phyloP scores from a whole-genome alignment of 1,140 invertebrate genomes.

The Piezodorus guildinii region DNA sequence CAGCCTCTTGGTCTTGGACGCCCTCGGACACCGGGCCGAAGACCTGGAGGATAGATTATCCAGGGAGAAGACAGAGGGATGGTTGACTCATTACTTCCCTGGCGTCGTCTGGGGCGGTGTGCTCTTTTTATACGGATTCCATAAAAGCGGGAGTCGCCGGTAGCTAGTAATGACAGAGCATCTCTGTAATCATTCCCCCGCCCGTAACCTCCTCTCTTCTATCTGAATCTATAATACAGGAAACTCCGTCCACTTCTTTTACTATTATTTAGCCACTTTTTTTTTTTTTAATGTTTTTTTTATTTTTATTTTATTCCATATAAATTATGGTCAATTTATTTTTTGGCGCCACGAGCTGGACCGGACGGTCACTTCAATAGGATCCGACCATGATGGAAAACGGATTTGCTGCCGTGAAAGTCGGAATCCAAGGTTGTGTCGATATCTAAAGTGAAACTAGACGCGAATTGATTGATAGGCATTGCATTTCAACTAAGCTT shows the following conservation, averaged over 20 bases:
- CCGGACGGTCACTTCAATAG: too few species aligned
- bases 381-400: too few species aligned
- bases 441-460: too few species aligned
- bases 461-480: too few species aligned
- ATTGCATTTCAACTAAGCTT: too few species aligned
- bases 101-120: slow-evolving; percentile 3
- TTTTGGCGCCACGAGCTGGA: too few species aligned
- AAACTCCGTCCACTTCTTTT: neutral
- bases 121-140: slow-evolving; percentile 5
- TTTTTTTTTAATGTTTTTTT: neutral
- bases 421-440: too few species aligned
- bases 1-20: too few species aligned
- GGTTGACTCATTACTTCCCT: neutral
- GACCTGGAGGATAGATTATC: too few species aligned
- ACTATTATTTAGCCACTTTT: neutral
- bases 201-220: neutral
- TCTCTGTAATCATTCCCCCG: neutral
- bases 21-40: too few species aligned
- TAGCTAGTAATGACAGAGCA: neutral
- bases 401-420: too few species aligned
- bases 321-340: neutral
- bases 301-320: neutral
- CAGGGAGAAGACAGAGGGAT: too few species aligned
- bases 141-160: slow-evolving; percentile 5
- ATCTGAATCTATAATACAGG: slow-evolving; percentile 7